phyloP scores from a whole-genome alignment of 1,140 invertebrate genomes.

The Charaxes varanes region DNA sequence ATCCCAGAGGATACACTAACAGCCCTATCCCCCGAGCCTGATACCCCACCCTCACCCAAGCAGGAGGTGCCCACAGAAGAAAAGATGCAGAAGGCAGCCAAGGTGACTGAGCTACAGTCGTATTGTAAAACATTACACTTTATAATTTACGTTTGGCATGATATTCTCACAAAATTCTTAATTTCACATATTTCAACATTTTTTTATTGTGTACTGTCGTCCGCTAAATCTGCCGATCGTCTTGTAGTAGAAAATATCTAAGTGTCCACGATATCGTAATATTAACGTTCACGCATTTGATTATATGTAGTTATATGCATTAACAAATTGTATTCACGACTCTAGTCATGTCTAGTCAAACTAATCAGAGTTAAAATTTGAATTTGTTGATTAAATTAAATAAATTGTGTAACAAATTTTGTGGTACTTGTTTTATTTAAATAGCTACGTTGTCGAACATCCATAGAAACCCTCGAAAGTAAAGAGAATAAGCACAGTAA shows the following conservation, averaged over 20 bases:
- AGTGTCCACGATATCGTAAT: no score
- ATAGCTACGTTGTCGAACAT: constrained; percentile 20
- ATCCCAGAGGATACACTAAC: constrained; percentile 68
- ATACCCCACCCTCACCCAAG: constrained; percentile 39
- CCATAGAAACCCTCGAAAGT: no score
- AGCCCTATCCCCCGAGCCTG: constrained; percentile 42
- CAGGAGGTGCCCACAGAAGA: constrained; percentile 50
- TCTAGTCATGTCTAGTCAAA: constrained; percentile 67
- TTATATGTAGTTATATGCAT: constrained; percentile 29
- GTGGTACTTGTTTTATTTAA: constrained; percentile 63
- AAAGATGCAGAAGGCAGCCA: constrained; percentile 42
- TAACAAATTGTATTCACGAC: no score
- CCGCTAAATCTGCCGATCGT: constrained; percentile 54
- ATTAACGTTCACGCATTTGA: no score
- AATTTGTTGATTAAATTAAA: constrained; percentile 53
- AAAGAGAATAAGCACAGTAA: background rate
- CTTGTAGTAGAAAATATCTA: constrained; percentile 64
- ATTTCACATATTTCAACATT: constrained; percentile 60
- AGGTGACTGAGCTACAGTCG: constrained; percentile 68
- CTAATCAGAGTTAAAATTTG: constrained; percentile 21
- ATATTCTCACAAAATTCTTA: constrained; percentile 64
- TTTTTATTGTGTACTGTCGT: constrained; percentile 56
- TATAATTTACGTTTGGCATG: constrained; percentile 71
- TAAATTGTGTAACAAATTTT: constrained; percentile 32
- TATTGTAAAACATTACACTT: constrained; percentile 69